Conservation (phyloP, 2,113 vertebrate species). For the Gymnarchus niloticus region DNA sequence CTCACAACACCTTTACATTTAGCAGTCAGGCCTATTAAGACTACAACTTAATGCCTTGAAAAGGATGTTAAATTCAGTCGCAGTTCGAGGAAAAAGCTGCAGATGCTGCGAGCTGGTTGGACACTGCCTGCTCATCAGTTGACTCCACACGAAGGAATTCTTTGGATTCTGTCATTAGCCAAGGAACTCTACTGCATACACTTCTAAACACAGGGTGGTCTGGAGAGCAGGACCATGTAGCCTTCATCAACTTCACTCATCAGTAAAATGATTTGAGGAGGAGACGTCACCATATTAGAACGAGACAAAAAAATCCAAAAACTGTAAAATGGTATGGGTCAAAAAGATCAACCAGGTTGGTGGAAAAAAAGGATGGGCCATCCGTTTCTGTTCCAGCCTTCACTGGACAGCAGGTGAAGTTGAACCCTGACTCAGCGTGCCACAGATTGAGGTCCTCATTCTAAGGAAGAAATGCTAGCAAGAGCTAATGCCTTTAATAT, state of each 20-base stretch:
- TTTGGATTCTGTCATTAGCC: background rate
- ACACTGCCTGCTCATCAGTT: background rate
- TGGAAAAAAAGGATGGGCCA: too few relatives aligned
- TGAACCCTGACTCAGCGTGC: too few relatives aligned
- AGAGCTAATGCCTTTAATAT: too few relatives aligned
- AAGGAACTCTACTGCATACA: too few relatives aligned
- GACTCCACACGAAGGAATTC: background rate
- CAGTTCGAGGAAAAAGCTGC: background rate
- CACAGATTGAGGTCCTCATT: too few relatives aligned
- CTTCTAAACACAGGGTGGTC: too few relatives aligned
- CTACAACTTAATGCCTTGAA: background rate
- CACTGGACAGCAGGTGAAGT: too few relatives aligned
- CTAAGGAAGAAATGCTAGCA: too few relatives aligned
- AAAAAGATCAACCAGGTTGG: too few relatives aligned
- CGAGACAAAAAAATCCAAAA: too few relatives aligned
- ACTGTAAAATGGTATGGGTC: too few relatives aligned
- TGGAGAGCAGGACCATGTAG: background rate
- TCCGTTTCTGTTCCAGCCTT: too few relatives aligned
- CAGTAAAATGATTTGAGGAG: background rate
- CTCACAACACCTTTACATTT: background rate
- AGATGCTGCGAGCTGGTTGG: background rate
- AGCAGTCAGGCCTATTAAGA: background rate
- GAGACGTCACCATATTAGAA: background rate
- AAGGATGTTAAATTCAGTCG: background rate
- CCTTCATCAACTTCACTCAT: background rate